These are phyloP conservation scores for Triplophysa tibetana DNA, from an alignment of 2,113 vertebrate species.

Conservation along the genomic window DNA sequence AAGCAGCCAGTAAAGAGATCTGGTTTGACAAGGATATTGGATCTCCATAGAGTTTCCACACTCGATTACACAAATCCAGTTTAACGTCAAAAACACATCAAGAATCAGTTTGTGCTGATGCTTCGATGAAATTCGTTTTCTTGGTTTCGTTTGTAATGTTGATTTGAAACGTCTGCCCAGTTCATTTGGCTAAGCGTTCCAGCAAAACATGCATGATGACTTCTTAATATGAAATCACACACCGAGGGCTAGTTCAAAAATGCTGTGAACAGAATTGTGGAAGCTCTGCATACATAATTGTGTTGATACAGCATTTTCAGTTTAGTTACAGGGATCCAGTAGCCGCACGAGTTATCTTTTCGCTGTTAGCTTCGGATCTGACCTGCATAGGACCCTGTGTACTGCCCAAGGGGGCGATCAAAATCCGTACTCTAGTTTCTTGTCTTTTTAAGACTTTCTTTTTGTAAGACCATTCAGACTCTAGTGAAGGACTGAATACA, in stretches of 20 bases:
- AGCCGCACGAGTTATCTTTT: conserved; percentile 34
- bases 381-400: conserved; percentile 28
- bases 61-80: not conserved
- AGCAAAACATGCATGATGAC: not conserved
- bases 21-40: not conserved
- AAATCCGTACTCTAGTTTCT: conserved; percentile 24
- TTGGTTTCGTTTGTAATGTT: not conserved
- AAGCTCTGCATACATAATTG: conserved; percentile 41
- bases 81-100: not conserved
- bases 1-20: not conserved
- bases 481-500: conserved; percentile 22
- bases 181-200: not conserved
- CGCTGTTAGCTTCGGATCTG: conserved; percentile 34
- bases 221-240: conserved; percentile 35
- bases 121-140: not conserved
- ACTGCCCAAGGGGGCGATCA: conserved; percentile 21
- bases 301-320: conserved; percentile 59
- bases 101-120: not conserved
- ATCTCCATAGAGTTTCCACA: not conserved
- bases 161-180: not conserved
- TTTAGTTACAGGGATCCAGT: conserved; percentile 45
- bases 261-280: conserved; percentile 31
- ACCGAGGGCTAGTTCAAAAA: conserved; percentile 24
- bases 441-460: conserved; percentile 17
- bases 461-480: conserved; percentile 13